Conservation (phyloP, 2,113 vertebrate genomes). For the Nesoenas mayeri region DNA sequence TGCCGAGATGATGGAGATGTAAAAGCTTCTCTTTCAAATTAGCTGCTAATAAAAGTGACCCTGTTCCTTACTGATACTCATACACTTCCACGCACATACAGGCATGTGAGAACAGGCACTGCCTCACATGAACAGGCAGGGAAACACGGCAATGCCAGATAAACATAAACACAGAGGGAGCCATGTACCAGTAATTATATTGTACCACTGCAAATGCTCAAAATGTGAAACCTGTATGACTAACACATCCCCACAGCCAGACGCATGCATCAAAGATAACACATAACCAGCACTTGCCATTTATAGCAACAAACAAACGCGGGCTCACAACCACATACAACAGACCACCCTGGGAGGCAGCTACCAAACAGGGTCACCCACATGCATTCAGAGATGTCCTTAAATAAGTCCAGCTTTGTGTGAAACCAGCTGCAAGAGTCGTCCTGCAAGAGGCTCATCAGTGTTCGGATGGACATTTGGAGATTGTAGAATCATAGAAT, state of each 20-base stretch:
- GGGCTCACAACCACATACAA: background rate
- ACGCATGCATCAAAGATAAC: background rate
- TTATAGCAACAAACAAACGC: background rate
- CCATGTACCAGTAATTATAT: background rate
- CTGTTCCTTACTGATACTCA: background rate
- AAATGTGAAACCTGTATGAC: slow-evolving; percentile 42
- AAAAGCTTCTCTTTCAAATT: background rate
- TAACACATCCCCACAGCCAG: slow-evolving; percentile 23
- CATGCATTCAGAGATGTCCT: background rate
- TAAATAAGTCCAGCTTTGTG: background rate
- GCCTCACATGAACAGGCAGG: background rate
- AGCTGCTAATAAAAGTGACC: background rate
- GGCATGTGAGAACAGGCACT: background rate
- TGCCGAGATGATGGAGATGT: background rate
- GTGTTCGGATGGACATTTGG: background rate
- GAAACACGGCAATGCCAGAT: background rate
- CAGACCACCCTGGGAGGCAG: background rate
- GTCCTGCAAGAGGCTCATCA: background rate
- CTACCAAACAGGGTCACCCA: background rate
- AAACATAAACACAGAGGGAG: slow-evolving; percentile 12
- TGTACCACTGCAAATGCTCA: background rate
- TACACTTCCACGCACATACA: fast-evolving
- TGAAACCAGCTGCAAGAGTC: fast-evolving
- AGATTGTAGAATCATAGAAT: background rate
- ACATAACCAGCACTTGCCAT: background rate